Evolutionary conservation across 2,888 invertebrate species (phyloP), one percentile per base, ranked within the genome.

Genomic region (Dryomyza anilis): DNA sequence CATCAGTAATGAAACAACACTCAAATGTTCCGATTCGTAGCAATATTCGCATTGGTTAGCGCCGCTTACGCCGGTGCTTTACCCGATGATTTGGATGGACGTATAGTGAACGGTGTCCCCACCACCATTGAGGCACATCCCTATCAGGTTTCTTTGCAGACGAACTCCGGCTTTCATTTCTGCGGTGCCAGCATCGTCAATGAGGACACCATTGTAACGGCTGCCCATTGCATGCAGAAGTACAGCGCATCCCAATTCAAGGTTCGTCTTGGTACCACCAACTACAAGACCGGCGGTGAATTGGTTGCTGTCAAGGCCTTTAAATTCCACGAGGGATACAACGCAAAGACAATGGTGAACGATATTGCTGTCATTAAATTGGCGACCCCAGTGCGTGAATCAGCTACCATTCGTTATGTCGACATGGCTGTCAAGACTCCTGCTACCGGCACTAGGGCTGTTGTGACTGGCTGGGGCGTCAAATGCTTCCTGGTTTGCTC

Each of bases 171-270:
- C 10, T 66, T 58, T n/a, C 85, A 85, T 67, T 80, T 80, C 67
- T 86, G 86, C 62, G 86, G 86, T 29, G 85, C 83, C 30, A 81
- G 83, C n/a, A 74, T 85, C 52, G 76, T 84, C 67, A 71, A 69
- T 10, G 46, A 68, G 2, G 73, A 73, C 10, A 80, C 72, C 6
- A 71, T 84, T 7, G 60, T 85, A 27, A 85, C 84, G 2, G 85
- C 85, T 23, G 85, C 84, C 66, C 82, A 85, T 69, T 85, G 85
- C 71, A 67, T 81, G 73, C 73, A 75, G 48, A 48, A 27, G 0
- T 68, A 70, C 36, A 43, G 36, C 2, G 67, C 78, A 0, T 3
- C 1, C 3, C 50, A 77, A 48, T 62, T 79, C 1, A 72, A 74
- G 59, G 74, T 85, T 0, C 79, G 85, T 57, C 75, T 81, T 7